Percentiles rank a stretch among this genome's conserved stretches.
Evolutionary conservation across 2,113 vertebrate genomes (phyloP).

Genomic region (Parus major): DNA sequence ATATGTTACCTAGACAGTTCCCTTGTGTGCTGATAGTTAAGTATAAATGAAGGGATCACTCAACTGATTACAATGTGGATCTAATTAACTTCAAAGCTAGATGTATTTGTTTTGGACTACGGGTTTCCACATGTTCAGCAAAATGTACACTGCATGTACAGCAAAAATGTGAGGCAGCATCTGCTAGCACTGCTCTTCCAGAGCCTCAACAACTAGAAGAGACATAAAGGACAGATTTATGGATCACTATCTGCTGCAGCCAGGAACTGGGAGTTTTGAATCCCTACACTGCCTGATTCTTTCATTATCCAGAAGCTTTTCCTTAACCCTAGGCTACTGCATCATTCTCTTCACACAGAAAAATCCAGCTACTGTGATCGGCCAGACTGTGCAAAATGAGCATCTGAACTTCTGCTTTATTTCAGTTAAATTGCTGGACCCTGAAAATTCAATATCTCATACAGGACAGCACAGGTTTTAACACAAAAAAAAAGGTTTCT

Average conservation of each 20-base stretch:
- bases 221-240: background rate
- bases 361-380: background rate
- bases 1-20: background rate
- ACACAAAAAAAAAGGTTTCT: background rate
- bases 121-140: background rate
- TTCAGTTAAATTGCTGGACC: background rate
- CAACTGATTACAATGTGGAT: background rate
- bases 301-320: background rate
- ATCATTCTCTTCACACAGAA: background rate
- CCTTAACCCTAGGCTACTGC: background rate
- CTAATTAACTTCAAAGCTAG: background rate
- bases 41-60: background rate
- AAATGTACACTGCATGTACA: background rate
- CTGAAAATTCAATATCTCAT: background rate
- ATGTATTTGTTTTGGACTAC: background rate
- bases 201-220: background rate
- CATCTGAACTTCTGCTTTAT: background rate
- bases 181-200: background rate
- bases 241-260: background rate
- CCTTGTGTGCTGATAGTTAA: background rate
- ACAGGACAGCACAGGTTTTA: background rate
- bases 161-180: background rate
- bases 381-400: background rate
- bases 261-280: background rate
- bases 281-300: background rate